Evolutionary conservation across 2,888 invertebrate genomes (phyloP), one percentile per base, ranked within the genome.

Genomic region (Alcis repandata): DNA sequence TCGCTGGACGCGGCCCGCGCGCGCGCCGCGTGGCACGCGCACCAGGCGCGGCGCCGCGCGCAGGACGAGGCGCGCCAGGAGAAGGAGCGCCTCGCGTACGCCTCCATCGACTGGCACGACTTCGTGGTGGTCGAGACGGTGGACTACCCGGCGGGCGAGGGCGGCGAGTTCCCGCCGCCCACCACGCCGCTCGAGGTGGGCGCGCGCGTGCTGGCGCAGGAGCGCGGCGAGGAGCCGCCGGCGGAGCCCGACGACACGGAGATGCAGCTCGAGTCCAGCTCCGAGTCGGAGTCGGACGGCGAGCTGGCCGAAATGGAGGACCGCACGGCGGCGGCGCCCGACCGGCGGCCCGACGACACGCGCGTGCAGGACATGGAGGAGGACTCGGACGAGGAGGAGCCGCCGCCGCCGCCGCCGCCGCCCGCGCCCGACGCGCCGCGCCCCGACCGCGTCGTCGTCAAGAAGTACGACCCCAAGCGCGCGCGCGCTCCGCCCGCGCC

Each of bases 111-210:
- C 86, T 99, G 99, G 99, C 99, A 99, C 86, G 99, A 99, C 89
- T 99, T 99, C 89, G 99, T 99, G 0, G 99, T 99, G 0, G 99
- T 99, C 0, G 99, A 99, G 92, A 99, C 99, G 0, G 99, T 99
- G 0, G 99, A 99, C 88, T 99, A 99, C 87, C 98, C 99, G 76
- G 97, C 98, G 0, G 98, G 98, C 78, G 99, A 99, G 90, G 96
- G 97, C 11, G 98, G 98, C 0, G 98, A 98, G 84, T 98, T 99
- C 82, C 99, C 99, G 0, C 98, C 99, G 2, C 99, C 99, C 0
- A 99, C 99, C 0, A 99, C 98, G 6, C 99, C 99, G 0, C 97
- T 98, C 71, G 99, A 99, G 90, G 99, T 99, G 0, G 99, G 99
- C 1, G 98, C 99, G 1, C 94, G 99, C 61, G 97, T 99, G 53